A percentile compares a stretch with the other conserved stretches of the same genome.
Evolutionary conservation across 2,113 vertebrate genomes (phyloP).

Genomic region (Lipophrys pholis): DNA sequence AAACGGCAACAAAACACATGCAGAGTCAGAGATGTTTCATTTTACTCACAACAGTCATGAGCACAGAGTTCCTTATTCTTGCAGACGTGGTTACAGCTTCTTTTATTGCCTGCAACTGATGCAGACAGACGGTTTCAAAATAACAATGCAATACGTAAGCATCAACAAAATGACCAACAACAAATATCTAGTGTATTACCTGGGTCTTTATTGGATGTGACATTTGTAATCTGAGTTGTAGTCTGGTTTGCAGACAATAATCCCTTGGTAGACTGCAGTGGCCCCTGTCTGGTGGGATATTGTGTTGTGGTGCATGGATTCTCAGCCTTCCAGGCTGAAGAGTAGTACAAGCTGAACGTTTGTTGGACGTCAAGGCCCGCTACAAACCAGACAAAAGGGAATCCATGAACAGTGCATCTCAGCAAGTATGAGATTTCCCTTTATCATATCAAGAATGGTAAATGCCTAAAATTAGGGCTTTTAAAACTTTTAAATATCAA

Average conservation of each 20-base stretch:
- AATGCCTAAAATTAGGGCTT: too few species aligned
- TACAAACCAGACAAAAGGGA: conserved; percentile 60
- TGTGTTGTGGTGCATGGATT: conserved; percentile 19
- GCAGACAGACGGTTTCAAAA: not conserved
- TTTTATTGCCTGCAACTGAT: conserved; percentile 80
- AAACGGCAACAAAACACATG: not conserved
- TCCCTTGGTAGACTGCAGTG: conserved; percentile 5
- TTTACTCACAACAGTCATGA: conserved; percentile 95
- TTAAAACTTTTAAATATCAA: too few species aligned
- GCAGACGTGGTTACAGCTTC: conserved; percentile 94
- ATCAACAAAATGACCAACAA: too few species aligned
- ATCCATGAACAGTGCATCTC: not conserved
- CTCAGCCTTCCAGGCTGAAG: conserved; percentile 74
- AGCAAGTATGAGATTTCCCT: too few species aligned
- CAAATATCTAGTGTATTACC: conserved; percentile 20
- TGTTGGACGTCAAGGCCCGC: conserved; percentile 94
- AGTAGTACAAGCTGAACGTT: conserved; percentile 86
- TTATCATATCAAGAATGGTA: too few species aligned
- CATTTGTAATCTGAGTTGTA: conserved; percentile 19
- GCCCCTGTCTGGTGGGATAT: conserved; percentile 24
- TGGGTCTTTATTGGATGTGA: conserved; percentile 27
- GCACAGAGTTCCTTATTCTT: conserved; percentile 94
- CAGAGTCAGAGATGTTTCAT: not conserved
- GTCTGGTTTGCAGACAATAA: conserved; percentile 24
- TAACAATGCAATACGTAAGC: not conserved